phyloP scores from a whole-genome alignment of 2,888 invertebrate genomes.

The Tetragnatha montana region DNA sequence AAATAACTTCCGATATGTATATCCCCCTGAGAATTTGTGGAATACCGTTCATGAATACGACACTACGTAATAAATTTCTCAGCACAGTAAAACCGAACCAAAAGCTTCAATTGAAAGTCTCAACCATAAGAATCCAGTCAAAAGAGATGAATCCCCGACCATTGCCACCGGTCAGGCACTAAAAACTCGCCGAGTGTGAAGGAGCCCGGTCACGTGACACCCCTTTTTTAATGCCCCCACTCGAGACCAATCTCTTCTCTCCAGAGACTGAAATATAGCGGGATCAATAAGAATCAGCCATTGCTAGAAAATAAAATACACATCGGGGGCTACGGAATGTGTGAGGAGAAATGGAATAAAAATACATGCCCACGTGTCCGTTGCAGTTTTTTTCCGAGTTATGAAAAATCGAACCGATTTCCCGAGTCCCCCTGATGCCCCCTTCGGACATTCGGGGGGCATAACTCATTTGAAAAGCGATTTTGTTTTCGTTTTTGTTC shows the following conservation, averaged over 20 bases:
- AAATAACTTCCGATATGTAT: too few relatives aligned
- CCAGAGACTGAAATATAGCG: neutral
- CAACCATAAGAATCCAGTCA: neutral
- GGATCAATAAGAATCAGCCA: neutral
- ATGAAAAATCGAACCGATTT: neutral
- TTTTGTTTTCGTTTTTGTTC: neutral
- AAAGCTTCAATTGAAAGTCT: neutral
- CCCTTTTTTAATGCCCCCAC: neutral
- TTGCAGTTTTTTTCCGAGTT: neutral
- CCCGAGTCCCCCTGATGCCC: neutral
- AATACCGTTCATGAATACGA: too few relatives aligned
- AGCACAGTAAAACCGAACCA: neutral
- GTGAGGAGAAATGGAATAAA: neutral
- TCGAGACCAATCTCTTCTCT: neutral
- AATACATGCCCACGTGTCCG: neutral
- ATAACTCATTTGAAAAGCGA: neutral
- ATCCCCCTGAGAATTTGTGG: too few relatives aligned
- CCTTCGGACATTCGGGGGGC: neutral
- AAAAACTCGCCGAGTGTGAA: neutral
- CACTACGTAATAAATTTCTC: too few relatives aligned
- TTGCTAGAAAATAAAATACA: neutral
- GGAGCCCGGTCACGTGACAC: neutral
- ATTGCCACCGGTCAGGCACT: neutral
- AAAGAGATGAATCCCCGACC: neutral
- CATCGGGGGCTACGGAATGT: neutral